Base-by-base conservation (phyloP, 2,113 vertebrate genomes). In the Arenaria interpres region DNA sequence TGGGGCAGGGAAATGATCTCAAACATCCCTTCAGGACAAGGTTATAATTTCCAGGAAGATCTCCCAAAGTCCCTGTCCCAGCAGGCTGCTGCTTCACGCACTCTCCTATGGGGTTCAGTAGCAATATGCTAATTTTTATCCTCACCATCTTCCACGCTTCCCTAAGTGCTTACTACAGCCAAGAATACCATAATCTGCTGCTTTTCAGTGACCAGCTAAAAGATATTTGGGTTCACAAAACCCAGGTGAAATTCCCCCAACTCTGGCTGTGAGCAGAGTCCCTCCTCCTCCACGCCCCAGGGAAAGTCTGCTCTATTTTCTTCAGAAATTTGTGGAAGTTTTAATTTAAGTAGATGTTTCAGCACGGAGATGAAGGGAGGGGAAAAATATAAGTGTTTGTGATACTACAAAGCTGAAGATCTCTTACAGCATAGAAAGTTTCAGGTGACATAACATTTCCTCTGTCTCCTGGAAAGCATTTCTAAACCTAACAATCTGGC, bases 301-400 rank as follows among this genome's bases (percentile, higher is more conserved):
- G n/a, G 14, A 27, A 24, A 46, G 37, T 32, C 64, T 56, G 4
- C 45, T 57, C 69, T 35, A 10, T 60, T 46, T 17, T 25, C 68
- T 39, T 59, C 16, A 30, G 46, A 53, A 79, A 67, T 46, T 14
- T 25, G 16, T 8, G 4, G 33, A 63, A 56, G 24, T 51, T 84
- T 69, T 48, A 4, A 15, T 63, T 77, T 35, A 63, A 54, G 30
- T 7, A n/a, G 20, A 39, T 19, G 54, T 17, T 18, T 48, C 28
- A 15, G 21, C 18, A 33, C 3, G 8, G 32, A 43, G 51, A 35
- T 12, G 45, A 51, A 71, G 48, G 23, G 27, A 28, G 24, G 33
- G 50, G 41, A 35, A 32, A 41, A 48, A 13, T 1, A 2, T 4
- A 1, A 0, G 14, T 23, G 25, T 22, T 32, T 33, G 45, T 4